A percentile compares a stretch with the other conserved stretches of the same genome.
Conservation (phyloP, 1,140 invertebrate species). For the Drosophila sp. region DNA sequence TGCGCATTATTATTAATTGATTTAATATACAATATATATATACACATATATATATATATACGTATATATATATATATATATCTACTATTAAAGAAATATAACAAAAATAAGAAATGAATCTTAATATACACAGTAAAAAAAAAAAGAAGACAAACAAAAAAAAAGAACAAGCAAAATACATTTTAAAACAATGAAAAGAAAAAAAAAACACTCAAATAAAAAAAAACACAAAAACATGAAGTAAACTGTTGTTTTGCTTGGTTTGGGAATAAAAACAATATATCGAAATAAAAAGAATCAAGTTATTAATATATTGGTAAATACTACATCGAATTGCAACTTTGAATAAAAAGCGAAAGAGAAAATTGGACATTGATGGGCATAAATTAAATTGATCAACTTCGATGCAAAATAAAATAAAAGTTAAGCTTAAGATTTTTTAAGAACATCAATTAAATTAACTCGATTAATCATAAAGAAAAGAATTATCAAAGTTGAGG, state of each 20-base stretch:
- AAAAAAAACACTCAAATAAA: constrained; percentile 71
- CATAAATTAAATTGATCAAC: too few species aligned
- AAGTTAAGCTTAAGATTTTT: too few species aligned
- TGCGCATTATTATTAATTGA: constrained; percentile 74
- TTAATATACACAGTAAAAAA: constrained; percentile 46
- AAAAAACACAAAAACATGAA: constrained; percentile 57
- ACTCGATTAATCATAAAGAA: too few species aligned
- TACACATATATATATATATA: constrained; percentile 40
- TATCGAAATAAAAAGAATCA: too few species aligned
- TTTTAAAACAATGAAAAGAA: constrained; percentile 78
- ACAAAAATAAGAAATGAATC: constrained; percentile 34
- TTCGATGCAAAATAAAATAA: too few species aligned
- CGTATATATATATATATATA: constrained; percentile 56
- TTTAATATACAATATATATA: constrained; percentile 67
- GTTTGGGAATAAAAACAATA: background rate
- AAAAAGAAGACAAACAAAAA: constrained; percentile 36
- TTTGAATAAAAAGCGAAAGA: too few species aligned
- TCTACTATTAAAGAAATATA: constrained; percentile 52
- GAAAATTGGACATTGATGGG: too few species aligned
- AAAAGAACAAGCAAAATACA: constrained; percentile 68
- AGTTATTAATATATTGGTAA: too few species aligned
- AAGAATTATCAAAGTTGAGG: too few species aligned
- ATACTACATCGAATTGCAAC: too few species aligned
- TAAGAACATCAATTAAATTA: too few species aligned
- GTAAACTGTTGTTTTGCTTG: constrained; percentile 6